A percentile compares a stretch with the other conserved stretches of the same genome.
These are phyloP conservation scores for Nephrotoma guestfalica DNA, from an alignment of 2,888 invertebrate genomes.

Conservation along the genomic window DNA sequence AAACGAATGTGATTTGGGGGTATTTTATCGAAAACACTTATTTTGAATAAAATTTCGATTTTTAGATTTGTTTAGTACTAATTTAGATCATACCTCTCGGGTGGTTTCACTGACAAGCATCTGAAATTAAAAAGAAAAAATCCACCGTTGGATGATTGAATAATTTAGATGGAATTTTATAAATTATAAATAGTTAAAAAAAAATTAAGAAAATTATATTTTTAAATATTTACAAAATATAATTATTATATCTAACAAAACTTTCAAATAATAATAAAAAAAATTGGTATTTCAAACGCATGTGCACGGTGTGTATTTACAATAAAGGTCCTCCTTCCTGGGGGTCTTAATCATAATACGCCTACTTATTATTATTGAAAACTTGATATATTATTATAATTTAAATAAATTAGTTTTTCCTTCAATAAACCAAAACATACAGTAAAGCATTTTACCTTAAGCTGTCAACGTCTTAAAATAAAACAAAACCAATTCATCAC, in stretches of 20 bases:
- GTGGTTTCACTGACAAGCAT: constrained; percentile 62
- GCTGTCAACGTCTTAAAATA: neutral
- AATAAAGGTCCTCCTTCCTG: neutral
- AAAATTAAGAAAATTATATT: constrained; percentile 1
- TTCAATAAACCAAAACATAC: neutral
- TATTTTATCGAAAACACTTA: neutral
- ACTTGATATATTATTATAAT: neutral
- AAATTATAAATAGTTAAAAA: constrained; percentile 11
- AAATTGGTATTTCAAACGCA: neutral
- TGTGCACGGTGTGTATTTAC: neutral
- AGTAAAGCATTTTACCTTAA: neutral
- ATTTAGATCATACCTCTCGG: constrained; percentile 45
- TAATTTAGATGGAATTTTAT: constrained; percentile 26
- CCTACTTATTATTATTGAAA: neutral
- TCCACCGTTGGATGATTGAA: constrained; percentile 45
- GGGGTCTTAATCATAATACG: neutral
- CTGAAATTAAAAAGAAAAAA: constrained; percentile 55
- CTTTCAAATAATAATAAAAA: neutral
- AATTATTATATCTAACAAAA: neutral
- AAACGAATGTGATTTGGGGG: neutral
- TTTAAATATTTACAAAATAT: neutral
- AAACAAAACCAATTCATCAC: neutral
- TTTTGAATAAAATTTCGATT: neutral
- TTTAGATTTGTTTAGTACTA: neutral
- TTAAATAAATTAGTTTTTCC: neutral